Conservation (phyloP, 64 coral and sea anemone genomes). For the Catalaphyllia jardinei region DNA sequence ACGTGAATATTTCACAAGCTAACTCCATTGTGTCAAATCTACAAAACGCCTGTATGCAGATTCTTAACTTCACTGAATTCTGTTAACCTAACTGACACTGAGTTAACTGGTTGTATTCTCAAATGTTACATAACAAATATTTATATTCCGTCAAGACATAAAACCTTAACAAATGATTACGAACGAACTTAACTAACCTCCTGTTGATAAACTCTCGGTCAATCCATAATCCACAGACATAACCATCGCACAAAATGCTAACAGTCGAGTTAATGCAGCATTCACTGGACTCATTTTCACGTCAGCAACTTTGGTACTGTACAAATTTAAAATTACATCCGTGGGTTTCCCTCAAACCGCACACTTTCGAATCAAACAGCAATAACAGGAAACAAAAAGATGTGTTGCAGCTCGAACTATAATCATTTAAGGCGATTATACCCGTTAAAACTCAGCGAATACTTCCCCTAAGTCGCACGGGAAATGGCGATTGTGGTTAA, state of each 20-base stretch:
- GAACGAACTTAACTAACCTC: not conserved
- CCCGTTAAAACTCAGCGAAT: slow-evolving; percentile 4
- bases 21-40: too few species aligned
- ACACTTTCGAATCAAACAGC: not conserved
- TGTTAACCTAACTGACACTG: too few species aligned
- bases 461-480: not conserved
- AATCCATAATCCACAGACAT: not conserved
- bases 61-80: too few species aligned
- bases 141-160: too few species aligned
- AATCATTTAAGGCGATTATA: not conserved
- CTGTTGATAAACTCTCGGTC: not conserved
- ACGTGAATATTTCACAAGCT: too few species aligned
- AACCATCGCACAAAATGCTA: not conserved
- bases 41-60: too few species aligned
- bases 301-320: too few species aligned
- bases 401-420: not conserved
- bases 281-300: not conserved
- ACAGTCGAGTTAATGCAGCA: not conserved
- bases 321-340: not conserved
- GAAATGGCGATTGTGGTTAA: not conserved
- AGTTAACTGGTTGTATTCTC: too few species aligned
- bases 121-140: too few species aligned
- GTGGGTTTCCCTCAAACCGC: not conserved
- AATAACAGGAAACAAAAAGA: not conserved
- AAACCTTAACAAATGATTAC: too few species aligned